phyloP scores from a whole-genome alignment of 2,113 vertebrate genomes.

The Beaufortia kweichowensis region DNA sequence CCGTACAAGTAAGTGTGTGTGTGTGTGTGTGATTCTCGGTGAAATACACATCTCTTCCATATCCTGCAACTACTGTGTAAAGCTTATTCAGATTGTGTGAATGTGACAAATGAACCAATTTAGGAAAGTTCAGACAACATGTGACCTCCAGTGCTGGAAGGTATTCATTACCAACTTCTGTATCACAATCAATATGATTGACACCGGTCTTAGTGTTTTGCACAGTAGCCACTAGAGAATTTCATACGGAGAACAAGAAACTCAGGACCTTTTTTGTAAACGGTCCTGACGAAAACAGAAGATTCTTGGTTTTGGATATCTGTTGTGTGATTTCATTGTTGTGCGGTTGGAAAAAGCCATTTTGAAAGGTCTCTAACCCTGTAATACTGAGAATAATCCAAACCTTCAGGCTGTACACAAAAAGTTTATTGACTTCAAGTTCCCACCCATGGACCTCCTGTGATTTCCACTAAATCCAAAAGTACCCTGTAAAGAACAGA shows the following conservation, averaged over 20 bases:
- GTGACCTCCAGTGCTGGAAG: background rate
- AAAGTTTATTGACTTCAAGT: constrained; percentile 44
- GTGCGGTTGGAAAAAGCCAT: constrained; percentile 48
- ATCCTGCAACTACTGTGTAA: constrained; percentile 20
- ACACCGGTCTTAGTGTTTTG: background rate
- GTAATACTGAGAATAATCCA: constrained; percentile 25
- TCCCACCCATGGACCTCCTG: constrained; percentile 17
- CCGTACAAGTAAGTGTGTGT: constrained; percentile 79
- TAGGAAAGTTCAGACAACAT: constrained; percentile 19
- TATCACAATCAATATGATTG: constrained; percentile 15
- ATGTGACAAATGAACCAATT: constrained; percentile 6
- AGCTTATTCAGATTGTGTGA: constrained; percentile 21
- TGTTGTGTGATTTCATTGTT: constrained; percentile 45
- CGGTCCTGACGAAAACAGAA: background rate
- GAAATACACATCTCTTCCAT: background rate
- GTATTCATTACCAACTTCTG: constrained; percentile 16
- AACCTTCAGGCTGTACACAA: constrained; percentile 40
- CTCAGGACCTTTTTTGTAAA: background rate
- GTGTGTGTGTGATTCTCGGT: background rate
- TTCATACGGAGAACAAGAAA: background rate
- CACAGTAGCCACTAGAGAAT: background rate
- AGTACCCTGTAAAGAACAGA: constrained; percentile 15
- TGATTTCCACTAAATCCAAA: constrained; percentile 13
- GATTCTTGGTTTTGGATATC: constrained; percentile 9
- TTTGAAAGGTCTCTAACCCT: constrained; percentile 29